Percentiles rank a stretch among this genome's conserved stretches.
Evolutionary conservation across 1,140 invertebrate genomes (phyloP).

Genomic region (Oreohelix idahoensis): DNA sequence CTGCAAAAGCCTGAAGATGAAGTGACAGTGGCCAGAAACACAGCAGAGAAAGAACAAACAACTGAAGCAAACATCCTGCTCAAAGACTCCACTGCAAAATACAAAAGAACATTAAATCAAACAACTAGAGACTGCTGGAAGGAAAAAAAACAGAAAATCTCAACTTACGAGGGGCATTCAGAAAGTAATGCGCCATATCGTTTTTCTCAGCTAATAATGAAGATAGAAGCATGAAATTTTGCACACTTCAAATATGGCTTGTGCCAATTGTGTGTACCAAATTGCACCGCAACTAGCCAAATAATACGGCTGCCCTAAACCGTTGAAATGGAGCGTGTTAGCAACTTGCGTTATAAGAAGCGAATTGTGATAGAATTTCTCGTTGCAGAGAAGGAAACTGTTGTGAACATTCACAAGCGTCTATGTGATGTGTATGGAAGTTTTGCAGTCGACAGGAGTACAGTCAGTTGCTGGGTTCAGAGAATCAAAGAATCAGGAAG

Average conservation of each 20-base stretch:
- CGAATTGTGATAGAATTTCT: not conserved
- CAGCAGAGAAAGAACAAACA: too few relatives aligned
- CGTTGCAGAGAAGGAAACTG: not conserved
- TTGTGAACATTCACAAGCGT: constrained; percentile 12
- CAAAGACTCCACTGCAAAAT: too few relatives aligned
- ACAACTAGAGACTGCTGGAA: too few relatives aligned
- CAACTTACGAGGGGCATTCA: not conserved
- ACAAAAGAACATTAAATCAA: too few relatives aligned
- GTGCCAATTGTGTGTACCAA: not conserved
- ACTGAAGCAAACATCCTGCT: too few relatives aligned
- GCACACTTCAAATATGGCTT: not conserved
- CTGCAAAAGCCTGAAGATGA: too few relatives aligned
- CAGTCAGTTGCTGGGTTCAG: not conserved
- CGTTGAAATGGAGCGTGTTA: not conserved
- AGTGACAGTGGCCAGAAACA: too few relatives aligned
- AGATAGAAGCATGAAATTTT: not conserved
- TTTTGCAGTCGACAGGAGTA: not conserved
- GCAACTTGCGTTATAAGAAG: constrained; percentile 1
- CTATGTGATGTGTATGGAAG: not conserved
- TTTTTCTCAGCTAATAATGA: not conserved
- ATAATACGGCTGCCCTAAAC: not conserved
- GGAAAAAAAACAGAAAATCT: too few relatives aligned
- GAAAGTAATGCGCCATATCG: not conserved
- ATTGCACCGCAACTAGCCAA: not conserved
- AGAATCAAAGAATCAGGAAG: not conserved